phyloP scores from a whole-genome alignment of 2,113 vertebrate genomes.

The Neofelis nebulosa region DNA sequence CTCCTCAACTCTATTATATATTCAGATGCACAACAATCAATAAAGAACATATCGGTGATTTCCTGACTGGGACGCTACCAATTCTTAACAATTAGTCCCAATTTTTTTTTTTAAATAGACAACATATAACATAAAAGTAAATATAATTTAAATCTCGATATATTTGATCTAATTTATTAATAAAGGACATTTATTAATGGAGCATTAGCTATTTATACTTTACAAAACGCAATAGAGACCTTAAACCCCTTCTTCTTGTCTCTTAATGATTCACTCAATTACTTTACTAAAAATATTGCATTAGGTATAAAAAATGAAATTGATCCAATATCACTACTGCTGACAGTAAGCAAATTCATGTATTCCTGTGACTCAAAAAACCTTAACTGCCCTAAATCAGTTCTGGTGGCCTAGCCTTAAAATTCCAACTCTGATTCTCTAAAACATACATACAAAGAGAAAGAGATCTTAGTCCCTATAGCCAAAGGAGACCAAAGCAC shows the following conservation, averaged over 20 bases:
- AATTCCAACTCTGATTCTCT: not conserved
- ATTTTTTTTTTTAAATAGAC: not conserved
- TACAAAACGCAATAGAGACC: not conserved
- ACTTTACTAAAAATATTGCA: not conserved
- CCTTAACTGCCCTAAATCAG: not conserved
- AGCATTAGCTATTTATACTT: not conserved
- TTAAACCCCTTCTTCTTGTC: not conserved
- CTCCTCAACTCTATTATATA: not conserved
- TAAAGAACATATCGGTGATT: not conserved
- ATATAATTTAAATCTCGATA: not conserved
- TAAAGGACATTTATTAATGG: not conserved
- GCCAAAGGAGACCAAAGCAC: constrained; percentile 45
- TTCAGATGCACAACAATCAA: not conserved
- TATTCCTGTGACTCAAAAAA: not conserved
- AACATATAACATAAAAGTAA: constrained; percentile 26
- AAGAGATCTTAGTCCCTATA: not conserved
- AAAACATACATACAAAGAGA: not conserved
- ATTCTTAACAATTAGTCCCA: not conserved
- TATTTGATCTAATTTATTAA: not conserved
- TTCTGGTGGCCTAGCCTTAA: not conserved
- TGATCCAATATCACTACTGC: not conserved
- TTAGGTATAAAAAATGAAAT: constrained; percentile 46
- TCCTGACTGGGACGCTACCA: not conserved
- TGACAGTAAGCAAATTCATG: constrained; percentile 30
- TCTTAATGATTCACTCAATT: constrained; percentile 7